A percentile compares a stretch with the other conserved stretches of the same genome.
These are phyloP conservation scores for Etheostoma nigrum DNA, from an alignment of 2,797 vertebrate species.

Conservation along the genomic window DNA sequence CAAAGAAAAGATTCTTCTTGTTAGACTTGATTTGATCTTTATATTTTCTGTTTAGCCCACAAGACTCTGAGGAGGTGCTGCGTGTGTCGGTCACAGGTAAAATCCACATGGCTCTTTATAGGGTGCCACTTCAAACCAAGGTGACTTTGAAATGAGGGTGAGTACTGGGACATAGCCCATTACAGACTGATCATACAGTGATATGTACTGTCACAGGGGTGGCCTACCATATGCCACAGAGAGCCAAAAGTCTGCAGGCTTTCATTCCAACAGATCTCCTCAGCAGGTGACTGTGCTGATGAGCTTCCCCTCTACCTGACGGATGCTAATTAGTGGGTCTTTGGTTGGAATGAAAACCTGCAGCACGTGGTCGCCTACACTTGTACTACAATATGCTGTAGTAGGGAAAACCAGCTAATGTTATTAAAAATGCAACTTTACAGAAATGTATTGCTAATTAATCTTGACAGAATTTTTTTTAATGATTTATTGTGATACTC, in stretches of 20 bases:
- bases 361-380: slow-evolving; percentile 6
- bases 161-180: slow-evolving; percentile 23
- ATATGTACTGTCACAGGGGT: slow-evolving; percentile 15
- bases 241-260: slow-evolving; percentile 44
- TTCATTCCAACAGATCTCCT: slow-evolving; percentile 45
- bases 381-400: neutral
- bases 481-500: neutral
- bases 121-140: slow-evolving; percentile 22
- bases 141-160: slow-evolving; percentile 55
- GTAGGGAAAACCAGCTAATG: slow-evolving; percentile 3
- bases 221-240: slow-evolving; percentile 40
- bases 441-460: slow-evolving; percentile 12
- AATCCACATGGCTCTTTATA: slow-evolving; percentile 9
- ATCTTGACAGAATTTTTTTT: neutral
- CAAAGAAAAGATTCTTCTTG: neutral
- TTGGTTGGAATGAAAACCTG: slow-evolving; percentile 25
- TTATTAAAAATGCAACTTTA: slow-evolving; percentile 17
- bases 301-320: slow-evolving; percentile 44
- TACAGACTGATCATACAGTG: slow-evolving; percentile 35
- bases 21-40: neutral
- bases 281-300: slow-evolving; percentile 48
- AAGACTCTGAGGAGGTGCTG: neutral
- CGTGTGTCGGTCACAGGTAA: slow-evolving; percentile 3
- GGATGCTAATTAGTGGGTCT: slow-evolving; percentile 52
- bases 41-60: neutral